Evolutionary conservation across 2,797 vertebrate species (phyloP), one percentile per base, ranked within the genome.

Genomic region (Vireo griseus): DNA sequence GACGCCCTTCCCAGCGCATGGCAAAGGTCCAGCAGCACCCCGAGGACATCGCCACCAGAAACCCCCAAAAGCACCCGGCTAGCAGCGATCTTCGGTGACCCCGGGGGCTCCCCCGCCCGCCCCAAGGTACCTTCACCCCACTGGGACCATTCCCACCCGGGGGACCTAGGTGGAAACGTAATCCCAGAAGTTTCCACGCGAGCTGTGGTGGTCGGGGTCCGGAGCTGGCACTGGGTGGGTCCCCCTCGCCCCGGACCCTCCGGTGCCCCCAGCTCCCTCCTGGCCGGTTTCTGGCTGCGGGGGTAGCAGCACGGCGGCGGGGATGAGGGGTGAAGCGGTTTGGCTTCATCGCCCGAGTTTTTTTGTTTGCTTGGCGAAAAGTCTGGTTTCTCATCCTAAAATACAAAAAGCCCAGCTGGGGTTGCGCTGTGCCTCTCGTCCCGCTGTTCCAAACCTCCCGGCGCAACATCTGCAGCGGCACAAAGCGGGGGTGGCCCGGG

Each of bases 1-100:
- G 72, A 24, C 44, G 6, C 16, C 37, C 13, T 2, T 18, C 16
- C 40, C 4, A 0, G 55, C 33, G 2, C 4, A 1, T 12, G 59
- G 44, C 40, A 17, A 35, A 42, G 0, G 15, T 5, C 21, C 67
- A 8, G 72, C 72, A 13, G 68, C 75, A 2, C 48, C n/a, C 28
- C 12, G 15, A 82, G 54, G 75, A 76, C 55, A 2, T 16, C 13
- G 7, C 28, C 37, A 19, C 4, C 50, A 10, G 25, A 18, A 48
- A 22, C 2, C 21, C 61, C 25, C 8, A 74, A 75, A 52, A 39
- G 5, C 69, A 5, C 14, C 58, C 1, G 2, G 26, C 63, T 40
- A 3, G 78, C n/a, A 75, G 78, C 2, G 28, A 85, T 0, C 85
- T 54, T 7, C 67, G 1, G 81, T 28, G 62, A 63, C 28, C 44